Conservation (phyloP, 2,888 invertebrate genomes). For the Escarpia spicata region DNA sequence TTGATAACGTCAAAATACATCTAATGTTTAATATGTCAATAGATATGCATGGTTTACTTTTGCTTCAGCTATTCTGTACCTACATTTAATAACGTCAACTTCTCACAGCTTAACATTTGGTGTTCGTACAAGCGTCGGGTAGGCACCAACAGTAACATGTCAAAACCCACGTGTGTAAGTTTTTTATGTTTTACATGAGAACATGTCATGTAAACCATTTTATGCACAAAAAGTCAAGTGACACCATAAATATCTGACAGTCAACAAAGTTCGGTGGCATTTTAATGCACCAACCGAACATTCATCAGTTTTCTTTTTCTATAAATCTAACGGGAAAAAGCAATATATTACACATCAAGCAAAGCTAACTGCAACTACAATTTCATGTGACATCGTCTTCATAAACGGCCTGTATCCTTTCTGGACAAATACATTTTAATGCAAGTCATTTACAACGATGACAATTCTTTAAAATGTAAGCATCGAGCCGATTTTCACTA, state of each 20-base stretch:
- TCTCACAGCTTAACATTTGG: neutral
- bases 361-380: neutral
- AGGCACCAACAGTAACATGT: neutral
- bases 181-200: too few species aligned
- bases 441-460: neutral
- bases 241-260: constrained; percentile 13
- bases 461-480: neutral
- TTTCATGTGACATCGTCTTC: neutral
- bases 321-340: neutral
- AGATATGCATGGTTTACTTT: neutral
- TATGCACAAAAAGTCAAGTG: neutral
- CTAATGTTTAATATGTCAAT: neutral
- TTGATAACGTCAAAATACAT: neutral
- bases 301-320: neutral
- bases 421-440: neutral
- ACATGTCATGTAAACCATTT: neutral
- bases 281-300: neutral
- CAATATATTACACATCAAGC: constrained; percentile 9
- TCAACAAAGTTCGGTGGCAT: constrained; percentile 10
- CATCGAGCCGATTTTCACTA: neutral
- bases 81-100: neutral
- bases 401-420: neutral
- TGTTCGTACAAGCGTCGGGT: neutral
- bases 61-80: neutral
- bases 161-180: neutral